Conservation (phyloP, 2,888 invertebrate species). For the Calliopum simillimum region DNA sequence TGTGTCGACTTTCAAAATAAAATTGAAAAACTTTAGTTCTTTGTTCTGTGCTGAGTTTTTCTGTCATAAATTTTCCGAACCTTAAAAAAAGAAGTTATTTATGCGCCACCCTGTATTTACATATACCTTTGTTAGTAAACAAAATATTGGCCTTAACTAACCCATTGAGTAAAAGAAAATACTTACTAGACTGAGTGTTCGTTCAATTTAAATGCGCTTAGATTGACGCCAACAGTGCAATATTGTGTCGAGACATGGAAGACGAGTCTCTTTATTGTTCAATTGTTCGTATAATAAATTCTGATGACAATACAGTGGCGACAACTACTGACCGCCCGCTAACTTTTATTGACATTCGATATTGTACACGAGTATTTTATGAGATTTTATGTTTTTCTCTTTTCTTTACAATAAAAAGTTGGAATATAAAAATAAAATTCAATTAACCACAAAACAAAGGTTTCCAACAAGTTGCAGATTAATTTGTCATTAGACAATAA, state of each 20-base stretch:
- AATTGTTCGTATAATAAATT: conserved; percentile 2
- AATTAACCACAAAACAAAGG: neutral
- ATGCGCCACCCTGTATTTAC: too few relatives aligned
- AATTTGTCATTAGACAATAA: too few relatives aligned
- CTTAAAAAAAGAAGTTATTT: too few relatives aligned
- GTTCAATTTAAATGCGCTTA: too few relatives aligned
- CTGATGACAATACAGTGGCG: conserved; percentile 27
- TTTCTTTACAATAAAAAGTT: neutral
- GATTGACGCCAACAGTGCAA: neutral
- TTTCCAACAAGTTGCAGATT: neutral
- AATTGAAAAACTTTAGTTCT: too few relatives aligned
- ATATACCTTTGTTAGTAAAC: too few relatives aligned
- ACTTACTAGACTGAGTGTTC: too few relatives aligned
- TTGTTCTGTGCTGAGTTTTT: too few relatives aligned
- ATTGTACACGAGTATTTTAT: conserved; percentile 2
- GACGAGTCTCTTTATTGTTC: conserved; percentile 15
- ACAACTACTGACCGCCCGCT: conserved; percentile 17
- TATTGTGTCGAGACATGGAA: neutral
- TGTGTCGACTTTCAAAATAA: too few relatives aligned
- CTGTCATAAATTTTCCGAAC: too few relatives aligned
- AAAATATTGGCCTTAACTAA: too few relatives aligned
- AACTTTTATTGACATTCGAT: conserved; percentile 26
- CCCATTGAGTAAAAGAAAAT: too few relatives aligned
- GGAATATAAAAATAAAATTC: neutral
- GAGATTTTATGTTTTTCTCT: neutral